Conservation (phyloP, 2,113 vertebrate species). For the Eclectus roratus region DNA sequence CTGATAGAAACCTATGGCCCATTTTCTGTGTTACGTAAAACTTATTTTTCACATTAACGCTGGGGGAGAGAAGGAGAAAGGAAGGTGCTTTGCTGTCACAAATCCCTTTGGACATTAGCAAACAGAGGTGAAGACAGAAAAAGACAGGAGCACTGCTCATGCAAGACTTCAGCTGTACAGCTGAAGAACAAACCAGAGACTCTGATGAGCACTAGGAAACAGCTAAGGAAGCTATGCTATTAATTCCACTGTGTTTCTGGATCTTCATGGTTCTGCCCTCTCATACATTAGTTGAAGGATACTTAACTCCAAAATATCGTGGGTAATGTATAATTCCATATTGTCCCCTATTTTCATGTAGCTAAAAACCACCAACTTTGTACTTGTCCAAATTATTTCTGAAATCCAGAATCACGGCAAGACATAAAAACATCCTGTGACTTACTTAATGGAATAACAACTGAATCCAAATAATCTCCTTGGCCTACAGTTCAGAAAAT, state of each 20-base stretch:
- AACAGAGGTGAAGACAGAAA: not conserved
- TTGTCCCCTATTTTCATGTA: not conserved
- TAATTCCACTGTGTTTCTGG: not conserved
- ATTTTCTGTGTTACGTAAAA: not conserved
- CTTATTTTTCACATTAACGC: not conserved
- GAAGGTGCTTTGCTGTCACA: not conserved
- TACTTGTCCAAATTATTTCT: not conserved
- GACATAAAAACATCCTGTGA: not conserved
- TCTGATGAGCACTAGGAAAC: not conserved
- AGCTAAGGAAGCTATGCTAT: not conserved
- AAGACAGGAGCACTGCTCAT: not conserved
- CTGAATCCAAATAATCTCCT: not conserved
- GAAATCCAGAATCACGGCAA: not conserved
- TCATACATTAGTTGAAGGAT: not conserved
- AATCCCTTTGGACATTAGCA: not conserved
- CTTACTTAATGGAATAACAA: not conserved
- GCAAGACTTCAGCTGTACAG: rapidly evolving
- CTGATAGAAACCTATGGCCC: too few species aligned
- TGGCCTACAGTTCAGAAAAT: not conserved
- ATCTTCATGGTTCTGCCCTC: not conserved
- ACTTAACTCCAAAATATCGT: not conserved
- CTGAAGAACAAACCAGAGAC: not conserved
- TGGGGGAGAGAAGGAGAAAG: not conserved
- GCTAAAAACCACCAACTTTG: not conserved
- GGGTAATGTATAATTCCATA: not conserved